Evolutionary conservation across 1,140 invertebrate species (phyloP), one percentile per base, ranked within the genome.

Genomic region (Drosophila micromelanica): DNA sequence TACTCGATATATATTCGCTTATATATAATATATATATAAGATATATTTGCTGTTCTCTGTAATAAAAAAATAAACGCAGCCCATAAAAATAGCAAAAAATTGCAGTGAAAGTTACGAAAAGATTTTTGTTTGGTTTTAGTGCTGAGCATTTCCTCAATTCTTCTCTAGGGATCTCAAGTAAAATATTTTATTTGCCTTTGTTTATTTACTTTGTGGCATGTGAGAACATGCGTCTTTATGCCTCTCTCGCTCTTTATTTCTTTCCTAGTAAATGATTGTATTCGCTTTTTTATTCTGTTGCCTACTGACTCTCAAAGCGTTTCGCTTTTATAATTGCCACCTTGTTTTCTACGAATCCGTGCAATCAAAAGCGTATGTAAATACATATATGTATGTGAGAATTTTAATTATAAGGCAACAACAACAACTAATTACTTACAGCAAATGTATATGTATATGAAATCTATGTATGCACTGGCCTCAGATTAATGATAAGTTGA

Each of bases 271-370:
- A 30, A 13, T 7, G 23, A 27, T 43, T 27, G 23, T 15, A 43
- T 51, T 51, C 30, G 43, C 54, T 17, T 37, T 37, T 27, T 70
- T 56, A 17, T 80, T 72, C 62, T 65, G 48, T 30, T 64, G 69
- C 55, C 56, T 65, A 72, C 37, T 45, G 15, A 55, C 32, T 38
- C 42, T 23, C 42, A 12, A 2, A 23, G 35, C 56, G 17, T 54
- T 61, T 71, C 67, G 59, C 68, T 76, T 73, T 78, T 73, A 61
- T 86, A 89, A 86, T 86, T 86, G 82, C 78, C 75, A 73, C 71
- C 84, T 78, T 86, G 82, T 87, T 82, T 86, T 86, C 82, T 76
- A 82, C 68, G 82, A 81, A 81, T 64, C 70, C 49, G 69, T 61
- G 54, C 68, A 75, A 78, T 86, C 65, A 72, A 62, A 70, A 52